A percentile compares a stretch with the other conserved stretches of the same genome.
These are phyloP conservation scores for Theropithecus gelada DNA, from an alignment of 2,113 vertebrate genomes.

Conservation along the genomic window DNA sequence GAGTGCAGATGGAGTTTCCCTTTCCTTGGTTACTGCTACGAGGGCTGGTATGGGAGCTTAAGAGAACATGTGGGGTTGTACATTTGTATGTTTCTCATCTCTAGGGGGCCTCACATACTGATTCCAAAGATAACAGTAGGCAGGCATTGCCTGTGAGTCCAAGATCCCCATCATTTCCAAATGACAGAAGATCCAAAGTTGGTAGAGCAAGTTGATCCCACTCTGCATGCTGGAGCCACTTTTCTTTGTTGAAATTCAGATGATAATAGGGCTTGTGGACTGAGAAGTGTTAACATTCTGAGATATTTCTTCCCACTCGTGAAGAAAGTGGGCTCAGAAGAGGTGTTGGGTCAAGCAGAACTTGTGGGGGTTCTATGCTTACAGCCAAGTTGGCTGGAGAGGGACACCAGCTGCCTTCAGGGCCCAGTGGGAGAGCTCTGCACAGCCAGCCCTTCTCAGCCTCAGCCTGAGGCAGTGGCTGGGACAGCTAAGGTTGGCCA, in stretches of 20 bases:
- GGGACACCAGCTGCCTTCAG: background rate
- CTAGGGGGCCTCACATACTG: accelerated
- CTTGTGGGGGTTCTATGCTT: background rate
- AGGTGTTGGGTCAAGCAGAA: background rate
- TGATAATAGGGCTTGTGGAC: background rate
- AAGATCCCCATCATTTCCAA: background rate
- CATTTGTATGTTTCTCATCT: background rate
- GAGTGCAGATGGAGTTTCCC: background rate
- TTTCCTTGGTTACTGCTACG: background rate
- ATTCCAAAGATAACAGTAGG: background rate
- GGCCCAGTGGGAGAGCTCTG: too few species aligned
- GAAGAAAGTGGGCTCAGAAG: background rate
- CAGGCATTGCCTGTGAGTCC: background rate
- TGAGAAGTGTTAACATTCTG: background rate
- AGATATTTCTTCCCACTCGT: background rate
- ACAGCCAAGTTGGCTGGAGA: background rate
- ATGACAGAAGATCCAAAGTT: background rate
- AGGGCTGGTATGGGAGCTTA: background rate
- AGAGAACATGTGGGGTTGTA: background rate
- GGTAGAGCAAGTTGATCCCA: too few species aligned
- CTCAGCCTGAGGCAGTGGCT: background rate
- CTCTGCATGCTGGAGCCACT: background rate
- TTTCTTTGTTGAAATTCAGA: background rate
- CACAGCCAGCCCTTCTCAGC: background rate
- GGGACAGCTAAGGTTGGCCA: background rate